Evolutionary conservation across 2,113 vertebrate genomes (phyloP).

Genomic region (Pseudopipra pipra): DNA sequence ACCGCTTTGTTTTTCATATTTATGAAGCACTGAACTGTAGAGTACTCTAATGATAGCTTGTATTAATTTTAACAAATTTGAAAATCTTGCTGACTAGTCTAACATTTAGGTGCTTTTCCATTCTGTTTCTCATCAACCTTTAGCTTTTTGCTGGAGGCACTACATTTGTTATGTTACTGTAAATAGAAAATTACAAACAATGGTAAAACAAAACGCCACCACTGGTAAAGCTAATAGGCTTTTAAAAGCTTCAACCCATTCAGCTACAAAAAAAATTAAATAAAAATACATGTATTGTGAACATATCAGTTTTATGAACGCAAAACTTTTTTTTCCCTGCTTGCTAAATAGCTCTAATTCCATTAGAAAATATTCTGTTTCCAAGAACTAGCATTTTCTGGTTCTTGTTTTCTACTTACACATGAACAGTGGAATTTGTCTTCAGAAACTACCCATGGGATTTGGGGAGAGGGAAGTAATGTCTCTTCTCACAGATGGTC

Average conservation of each 20-base stretch:
- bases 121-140: conserved; percentile 31
- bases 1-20: background rate
- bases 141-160: background rate
- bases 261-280: background rate
- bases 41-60: background rate
- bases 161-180: background rate
- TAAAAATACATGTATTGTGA: background rate
- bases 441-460: background rate
- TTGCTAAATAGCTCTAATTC: background rate
- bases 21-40: conserved; percentile 42
- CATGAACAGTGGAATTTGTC: background rate
- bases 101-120: conserved; percentile 9
- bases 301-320: background rate
- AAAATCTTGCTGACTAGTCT: conserved; percentile 42
- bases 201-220: background rate
- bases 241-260: background rate
- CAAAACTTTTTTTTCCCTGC: background rate
- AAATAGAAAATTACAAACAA: conserved; percentile 8
- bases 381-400: background rate
- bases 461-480: background rate
- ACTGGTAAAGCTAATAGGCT: background rate
- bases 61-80: conserved; percentile 44
- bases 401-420: background rate
- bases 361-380: background rate
- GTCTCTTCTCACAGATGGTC: background rate